These are phyloP conservation scores for Acleris emargana DNA, from an alignment of 2,888 invertebrate species.

Conservation along the genomic window DNA sequence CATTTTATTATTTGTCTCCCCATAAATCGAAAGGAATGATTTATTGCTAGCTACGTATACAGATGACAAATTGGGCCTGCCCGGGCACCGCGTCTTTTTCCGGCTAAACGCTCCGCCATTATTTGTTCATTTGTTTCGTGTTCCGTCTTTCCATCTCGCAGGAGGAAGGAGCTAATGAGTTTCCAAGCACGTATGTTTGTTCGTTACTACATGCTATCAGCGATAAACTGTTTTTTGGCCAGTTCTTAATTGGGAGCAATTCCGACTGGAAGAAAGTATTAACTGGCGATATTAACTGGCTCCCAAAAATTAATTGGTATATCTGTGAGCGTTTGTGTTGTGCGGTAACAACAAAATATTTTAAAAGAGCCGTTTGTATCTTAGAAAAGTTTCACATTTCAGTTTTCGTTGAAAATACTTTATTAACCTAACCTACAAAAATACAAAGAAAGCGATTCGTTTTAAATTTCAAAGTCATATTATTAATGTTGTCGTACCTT, in stretches of 20 bases:
- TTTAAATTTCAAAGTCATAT: too few species aligned
- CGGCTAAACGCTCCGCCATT: slow-evolving; percentile 53
- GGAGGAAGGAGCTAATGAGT: slow-evolving; percentile 45
- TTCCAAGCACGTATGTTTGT: slow-evolving; percentile 37
- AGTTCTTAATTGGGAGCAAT: slow-evolving; percentile 29
- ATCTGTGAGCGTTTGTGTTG: too few species aligned
- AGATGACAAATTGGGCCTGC: slow-evolving; percentile 49
- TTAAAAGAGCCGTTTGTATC: too few species aligned
- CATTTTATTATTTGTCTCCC: slow-evolving; percentile 1
- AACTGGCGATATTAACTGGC: neutral
- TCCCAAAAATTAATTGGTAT: neutral
- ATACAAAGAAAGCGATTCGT: too few species aligned
- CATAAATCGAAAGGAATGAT: slow-evolving; percentile 29
- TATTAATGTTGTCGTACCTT: too few species aligned
- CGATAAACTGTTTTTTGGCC: slow-evolving; percentile 38
- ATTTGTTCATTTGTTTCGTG: slow-evolving; percentile 58
- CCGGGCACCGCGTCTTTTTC: slow-evolving; percentile 45
- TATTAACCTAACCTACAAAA: too few species aligned
- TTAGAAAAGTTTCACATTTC: too few species aligned
- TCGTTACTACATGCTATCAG: slow-evolving; percentile 35
- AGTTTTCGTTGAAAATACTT: too few species aligned
- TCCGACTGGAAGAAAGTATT: slow-evolving; percentile 8
- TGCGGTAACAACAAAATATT: too few species aligned
- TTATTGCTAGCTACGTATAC: slow-evolving; percentile 39
- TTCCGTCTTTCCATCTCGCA: slow-evolving; percentile 38